phyloP scores from a whole-genome alignment of 1,140 invertebrate species.

The Aphidius gifuensis region DNA sequence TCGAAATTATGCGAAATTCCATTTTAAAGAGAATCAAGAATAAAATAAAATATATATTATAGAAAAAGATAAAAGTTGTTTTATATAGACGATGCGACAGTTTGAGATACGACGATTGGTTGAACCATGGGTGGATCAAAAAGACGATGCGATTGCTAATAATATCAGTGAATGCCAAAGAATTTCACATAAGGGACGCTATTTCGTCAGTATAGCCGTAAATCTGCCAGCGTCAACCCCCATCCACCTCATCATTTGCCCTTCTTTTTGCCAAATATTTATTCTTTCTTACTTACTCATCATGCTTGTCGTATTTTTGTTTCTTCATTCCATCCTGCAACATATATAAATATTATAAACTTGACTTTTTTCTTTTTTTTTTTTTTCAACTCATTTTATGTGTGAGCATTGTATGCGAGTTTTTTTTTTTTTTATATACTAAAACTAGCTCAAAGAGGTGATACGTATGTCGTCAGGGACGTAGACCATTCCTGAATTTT shows the following conservation, averaged over 20 bases:
- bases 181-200: conserved; percentile 45
- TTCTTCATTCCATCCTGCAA: no score
- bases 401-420: no score
- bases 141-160: conserved; percentile 52
- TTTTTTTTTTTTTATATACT: no score
- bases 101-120: conserved; percentile 18
- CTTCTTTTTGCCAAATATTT: conserved; percentile 21
- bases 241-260: conserved; percentile 38
- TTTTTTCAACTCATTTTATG: no score
- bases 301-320: conserved; percentile 1
- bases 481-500: no score
- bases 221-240: conserved; percentile 49
- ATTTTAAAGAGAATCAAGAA: conserved; percentile 6
- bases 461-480: no score
- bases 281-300: conserved; percentile 13
- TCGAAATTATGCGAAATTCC: conserved; percentile 25
- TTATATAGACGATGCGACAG: conserved; percentile 4
- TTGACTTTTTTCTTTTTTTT: no score
- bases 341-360: no score
- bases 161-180: conserved; percentile 52
- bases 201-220: conserved; percentile 50
- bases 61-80: conserved; percentile 1
- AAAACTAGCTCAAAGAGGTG: no score
- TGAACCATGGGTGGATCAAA: conserved; percentile 41
- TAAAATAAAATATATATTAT: not conserved